Percentiles rank a stretch among this genome's conserved stretches.
Evolutionary conservation across 2,797 vertebrate species (phyloP).

Genomic region (Pyrocephalus nanus): DNA sequence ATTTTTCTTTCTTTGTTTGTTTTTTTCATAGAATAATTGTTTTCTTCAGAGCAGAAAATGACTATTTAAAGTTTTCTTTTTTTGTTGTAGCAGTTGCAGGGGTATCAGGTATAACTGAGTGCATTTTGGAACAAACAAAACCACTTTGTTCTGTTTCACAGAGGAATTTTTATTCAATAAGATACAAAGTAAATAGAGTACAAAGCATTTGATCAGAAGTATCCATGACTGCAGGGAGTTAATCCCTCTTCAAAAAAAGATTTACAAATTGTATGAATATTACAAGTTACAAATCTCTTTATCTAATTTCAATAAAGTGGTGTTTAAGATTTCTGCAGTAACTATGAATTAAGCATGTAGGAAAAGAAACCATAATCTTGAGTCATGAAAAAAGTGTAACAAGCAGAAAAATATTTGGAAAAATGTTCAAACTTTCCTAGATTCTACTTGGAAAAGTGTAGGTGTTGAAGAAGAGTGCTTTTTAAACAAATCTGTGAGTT

Average conservation of each 20-base stretch:
- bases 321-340: neutral
- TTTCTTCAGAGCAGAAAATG: neutral
- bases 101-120: fast-evolving
- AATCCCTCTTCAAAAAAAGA: neutral
- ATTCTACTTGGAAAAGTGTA: neutral
- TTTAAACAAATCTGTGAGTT: neutral
- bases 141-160: neutral
- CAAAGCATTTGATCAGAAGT: neutral
- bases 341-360: neutral
- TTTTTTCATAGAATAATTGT: neutral
- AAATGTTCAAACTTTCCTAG: neutral
- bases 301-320: neutral
- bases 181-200: neutral
- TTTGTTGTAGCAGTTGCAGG: neutral
- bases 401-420: neutral
- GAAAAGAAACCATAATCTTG: neutral
- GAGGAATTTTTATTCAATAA: neutral
- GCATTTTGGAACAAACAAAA: neutral
- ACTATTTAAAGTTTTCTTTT: neutral
- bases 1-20: neutral
- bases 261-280: neutral
- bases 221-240: neutral
- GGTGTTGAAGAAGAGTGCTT: neutral
- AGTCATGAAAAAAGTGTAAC: neutral
- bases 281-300: neutral